Conservation (phyloP, 1,140 invertebrate genomes). For the Diorhabda sublineata region DNA sequence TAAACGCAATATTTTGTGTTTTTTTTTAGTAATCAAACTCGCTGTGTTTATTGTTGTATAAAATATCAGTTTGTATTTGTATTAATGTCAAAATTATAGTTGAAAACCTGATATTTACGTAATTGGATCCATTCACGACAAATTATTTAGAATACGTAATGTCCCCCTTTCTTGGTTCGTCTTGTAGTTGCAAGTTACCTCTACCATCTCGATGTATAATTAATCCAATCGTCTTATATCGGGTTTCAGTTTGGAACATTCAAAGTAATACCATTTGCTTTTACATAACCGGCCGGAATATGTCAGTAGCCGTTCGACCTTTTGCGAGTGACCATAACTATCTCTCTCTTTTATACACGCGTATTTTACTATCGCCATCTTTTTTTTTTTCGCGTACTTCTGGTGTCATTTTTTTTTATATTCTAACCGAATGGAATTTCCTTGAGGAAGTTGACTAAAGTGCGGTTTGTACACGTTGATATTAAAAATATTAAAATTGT, state of each 20-base stretch:
- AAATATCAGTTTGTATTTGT: too few relatives aligned
- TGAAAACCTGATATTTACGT: too few relatives aligned
- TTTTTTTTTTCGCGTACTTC: neutral
- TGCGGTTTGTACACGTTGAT: neutral
- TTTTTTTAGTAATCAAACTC: too few relatives aligned
- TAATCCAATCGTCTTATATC: neutral
- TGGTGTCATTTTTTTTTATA: too few relatives aligned
- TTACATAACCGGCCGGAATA: neutral
- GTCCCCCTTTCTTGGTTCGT: neutral
- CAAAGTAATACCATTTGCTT: neutral
- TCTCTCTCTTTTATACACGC: neutral
- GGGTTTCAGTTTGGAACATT: neutral
- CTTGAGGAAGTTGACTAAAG: neutral
- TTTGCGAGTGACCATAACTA: neutral
- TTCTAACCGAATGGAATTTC: neutral
- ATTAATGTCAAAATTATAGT: too few relatives aligned
- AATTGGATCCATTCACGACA: too few relatives aligned
- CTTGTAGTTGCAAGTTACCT: conserved; percentile 44
- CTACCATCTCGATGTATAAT: neutral
- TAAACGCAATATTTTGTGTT: too few relatives aligned
- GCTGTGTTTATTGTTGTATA: too few relatives aligned
- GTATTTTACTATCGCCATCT: neutral
- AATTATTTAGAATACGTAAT: too few relatives aligned
- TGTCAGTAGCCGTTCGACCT: neutral
- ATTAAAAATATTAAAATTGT: neutral